phyloP scores from a whole-genome alignment of 1,140 invertebrate genomes.

The Hylaeus volcanicus region DNA sequence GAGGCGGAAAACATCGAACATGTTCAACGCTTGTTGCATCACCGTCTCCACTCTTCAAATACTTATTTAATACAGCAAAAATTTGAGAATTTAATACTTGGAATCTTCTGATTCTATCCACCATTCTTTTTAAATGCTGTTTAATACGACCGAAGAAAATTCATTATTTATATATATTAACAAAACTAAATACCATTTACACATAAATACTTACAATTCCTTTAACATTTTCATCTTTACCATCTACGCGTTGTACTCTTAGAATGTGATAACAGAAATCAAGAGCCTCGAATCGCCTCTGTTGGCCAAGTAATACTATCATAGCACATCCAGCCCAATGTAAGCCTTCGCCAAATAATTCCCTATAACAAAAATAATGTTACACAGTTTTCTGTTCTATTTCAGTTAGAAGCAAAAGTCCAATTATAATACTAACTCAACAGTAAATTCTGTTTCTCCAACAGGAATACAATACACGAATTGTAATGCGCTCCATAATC shows the following conservation, averaged over 20 bases:
- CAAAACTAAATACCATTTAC: neutral
- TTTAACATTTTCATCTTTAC: conserved; percentile 97
- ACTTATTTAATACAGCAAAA: conserved; percentile 98
- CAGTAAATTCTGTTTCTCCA: conserved; percentile 97
- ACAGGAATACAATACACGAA: conserved; percentile 99
- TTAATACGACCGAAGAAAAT: conserved; percentile 71
- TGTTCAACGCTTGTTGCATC: conserved; percentile 96
- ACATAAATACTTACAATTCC: conserved; percentile 91
- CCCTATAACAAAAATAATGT: conserved; percentile 81
- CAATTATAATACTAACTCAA: conserved; percentile 88
- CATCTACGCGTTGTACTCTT: conserved; percentile 96
- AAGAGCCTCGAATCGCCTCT: conserved; percentile 97
- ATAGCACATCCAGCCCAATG: conserved; percentile 99
- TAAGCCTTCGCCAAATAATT: conserved; percentile 98
- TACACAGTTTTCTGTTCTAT: neutral
- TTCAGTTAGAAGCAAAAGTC: conserved; percentile 25
- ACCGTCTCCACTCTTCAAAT: conserved; percentile 92
- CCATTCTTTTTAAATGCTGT: conserved; percentile 97
- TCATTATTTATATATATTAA: conserved; percentile 12
- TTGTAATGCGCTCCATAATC: conserved; percentile 98
- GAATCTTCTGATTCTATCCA: conserved; percentile 97
- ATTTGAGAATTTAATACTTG: conserved; percentile 99
- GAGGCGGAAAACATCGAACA: conserved; percentile 97
- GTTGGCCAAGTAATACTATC: conserved; percentile 97
- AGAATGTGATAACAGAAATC: conserved; percentile 99